Evolutionary conservation across 2,888 invertebrate species (phyloP).

Genomic region (Molanna angustata): DNA sequence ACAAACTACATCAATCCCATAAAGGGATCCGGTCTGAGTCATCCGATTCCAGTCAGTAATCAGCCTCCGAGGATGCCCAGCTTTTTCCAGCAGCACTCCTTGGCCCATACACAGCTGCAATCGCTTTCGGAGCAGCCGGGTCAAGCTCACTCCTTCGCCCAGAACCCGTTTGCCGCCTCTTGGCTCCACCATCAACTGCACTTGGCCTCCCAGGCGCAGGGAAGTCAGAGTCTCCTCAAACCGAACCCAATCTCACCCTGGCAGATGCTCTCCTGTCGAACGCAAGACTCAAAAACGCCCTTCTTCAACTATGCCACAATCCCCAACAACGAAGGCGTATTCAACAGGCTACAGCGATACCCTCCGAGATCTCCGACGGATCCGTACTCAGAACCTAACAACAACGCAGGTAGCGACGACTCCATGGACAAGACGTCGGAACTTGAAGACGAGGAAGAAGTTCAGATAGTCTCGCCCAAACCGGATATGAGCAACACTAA

Average conservation of each 20-base stretch:
- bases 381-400: conserved; percentile 1
- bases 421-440: conserved; percentile 53
- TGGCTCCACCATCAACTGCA: conserved; percentile 52
- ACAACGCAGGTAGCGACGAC: conserved; percentile 52
- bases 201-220: conserved; percentile 53
- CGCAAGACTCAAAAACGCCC: conserved; percentile 37
- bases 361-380: neutral
- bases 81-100: conserved; percentile 27
- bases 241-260: conserved; percentile 56
- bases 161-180: conserved; percentile 53
- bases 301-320: conserved; percentile 15
- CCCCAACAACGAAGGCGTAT: conserved; percentile 15
- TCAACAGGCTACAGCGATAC: conserved; percentile 15
- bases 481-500: conserved; percentile 45
- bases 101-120: conserved; percentile 24
- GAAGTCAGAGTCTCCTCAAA: conserved; percentile 48
- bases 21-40: conserved; percentile 19
- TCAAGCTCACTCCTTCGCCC: conserved; percentile 43
- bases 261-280: conserved; percentile 58
- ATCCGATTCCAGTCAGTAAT: conserved; percentile 22
- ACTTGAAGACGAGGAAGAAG: conserved; percentile 46
- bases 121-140: conserved; percentile 33
- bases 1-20: conserved; percentile 19
- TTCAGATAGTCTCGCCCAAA: conserved; percentile 32
- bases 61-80: conserved; percentile 27